phyloP scores from a whole-genome alignment of 2,888 invertebrate species.

The Gryllus longicercus region DNA sequence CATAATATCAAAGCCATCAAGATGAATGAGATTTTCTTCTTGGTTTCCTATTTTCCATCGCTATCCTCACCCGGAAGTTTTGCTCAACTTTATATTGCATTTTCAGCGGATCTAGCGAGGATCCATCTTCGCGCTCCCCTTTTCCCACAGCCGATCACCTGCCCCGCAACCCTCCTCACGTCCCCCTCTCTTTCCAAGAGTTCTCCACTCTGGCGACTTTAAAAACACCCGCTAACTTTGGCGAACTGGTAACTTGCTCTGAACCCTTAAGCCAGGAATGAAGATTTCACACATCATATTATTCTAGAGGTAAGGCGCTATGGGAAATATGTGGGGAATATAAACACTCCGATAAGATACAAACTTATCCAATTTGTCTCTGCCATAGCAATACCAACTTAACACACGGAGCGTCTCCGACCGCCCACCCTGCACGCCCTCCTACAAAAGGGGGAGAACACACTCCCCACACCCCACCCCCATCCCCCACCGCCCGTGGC shows the following conservation, averaged over 20 bases:
- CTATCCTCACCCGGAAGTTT: background rate
- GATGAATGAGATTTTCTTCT: slow-evolving; percentile 9
- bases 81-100: background rate
- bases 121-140: background rate
- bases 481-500: no score
- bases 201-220: background rate
- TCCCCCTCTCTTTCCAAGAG: background rate
- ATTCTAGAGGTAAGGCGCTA: background rate
- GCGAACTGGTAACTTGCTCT: background rate
- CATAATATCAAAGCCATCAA: background rate
- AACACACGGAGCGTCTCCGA: no score
- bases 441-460: no score
- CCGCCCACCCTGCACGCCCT: no score
- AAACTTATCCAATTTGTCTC: slow-evolving; percentile 31
- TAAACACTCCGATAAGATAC: slow-evolving; percentile 28
- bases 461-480: no score
- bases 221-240: background rate
- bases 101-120: background rate
- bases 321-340: slow-evolving; percentile 21
- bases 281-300: slow-evolving; percentile 6
- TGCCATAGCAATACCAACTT: background rate
- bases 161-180: background rate
- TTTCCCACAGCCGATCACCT: background rate
- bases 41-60: background rate
- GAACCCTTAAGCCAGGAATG: slow-evolving; percentile 3